Evolutionary conservation across 2,797 vertebrate species (phyloP).

Genomic region (Catharus ustulatus): DNA sequence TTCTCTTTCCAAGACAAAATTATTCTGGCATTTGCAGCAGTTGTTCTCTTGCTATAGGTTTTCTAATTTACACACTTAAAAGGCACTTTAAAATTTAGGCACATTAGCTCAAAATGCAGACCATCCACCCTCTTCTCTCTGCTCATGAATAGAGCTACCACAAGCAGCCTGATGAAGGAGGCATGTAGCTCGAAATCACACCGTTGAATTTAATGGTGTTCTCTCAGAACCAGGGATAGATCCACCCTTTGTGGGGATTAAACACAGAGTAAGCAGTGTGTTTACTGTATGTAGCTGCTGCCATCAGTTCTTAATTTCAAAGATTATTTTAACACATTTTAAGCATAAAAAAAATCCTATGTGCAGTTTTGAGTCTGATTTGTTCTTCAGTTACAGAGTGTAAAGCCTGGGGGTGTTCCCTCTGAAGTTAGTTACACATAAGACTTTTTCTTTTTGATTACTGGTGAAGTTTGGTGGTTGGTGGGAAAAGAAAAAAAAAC

Average conservation of each 20-base stretch:
- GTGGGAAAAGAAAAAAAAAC: background rate
- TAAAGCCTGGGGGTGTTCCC: background rate
- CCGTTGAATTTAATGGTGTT: background rate
- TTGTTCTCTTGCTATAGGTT: conserved; percentile 33
- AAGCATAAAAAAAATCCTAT: background rate
- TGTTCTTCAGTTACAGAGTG: background rate
- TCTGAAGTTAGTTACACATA: background rate
- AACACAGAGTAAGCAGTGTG: background rate
- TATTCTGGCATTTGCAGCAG: conserved; percentile 7
- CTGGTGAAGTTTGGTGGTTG: background rate
- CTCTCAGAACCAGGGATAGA: background rate
- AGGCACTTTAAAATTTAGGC: conserved; percentile 22
- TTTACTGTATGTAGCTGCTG: background rate
- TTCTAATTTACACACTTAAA: conserved; percentile 38
- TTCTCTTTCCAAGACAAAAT: conserved; percentile 19
- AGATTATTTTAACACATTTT: background rate
- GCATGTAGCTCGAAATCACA: background rate
- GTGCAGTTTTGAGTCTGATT: background rate
- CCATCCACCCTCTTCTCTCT: background rate
- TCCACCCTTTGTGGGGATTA: background rate
- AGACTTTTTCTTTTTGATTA: background rate
- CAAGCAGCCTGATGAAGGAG: conserved; percentile 26
- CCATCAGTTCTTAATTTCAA: background rate
- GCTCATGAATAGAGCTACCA: background rate
- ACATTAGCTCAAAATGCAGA: conserved; percentile 11